Conservation (phyloP, 2,797 vertebrate genomes). For the Enteromius paludinosus region DNA sequence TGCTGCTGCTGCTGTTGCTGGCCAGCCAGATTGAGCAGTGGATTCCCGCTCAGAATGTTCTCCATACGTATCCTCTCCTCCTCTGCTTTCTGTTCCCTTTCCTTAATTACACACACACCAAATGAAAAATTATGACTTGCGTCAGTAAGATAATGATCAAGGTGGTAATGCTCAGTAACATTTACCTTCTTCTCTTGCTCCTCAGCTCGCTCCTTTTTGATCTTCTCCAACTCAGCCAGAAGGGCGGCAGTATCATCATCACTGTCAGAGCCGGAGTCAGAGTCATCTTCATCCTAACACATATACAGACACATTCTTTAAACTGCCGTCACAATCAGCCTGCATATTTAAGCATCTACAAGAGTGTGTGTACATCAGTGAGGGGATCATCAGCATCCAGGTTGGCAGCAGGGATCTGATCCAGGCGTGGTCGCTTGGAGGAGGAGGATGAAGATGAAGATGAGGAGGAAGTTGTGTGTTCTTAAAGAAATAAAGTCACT, state of each 20-base stretch:
- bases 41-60: constrained; percentile 97
- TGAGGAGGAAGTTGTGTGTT: constrained; percentile 89
- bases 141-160: neutral
- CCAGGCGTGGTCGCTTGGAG: constrained; percentile 94
- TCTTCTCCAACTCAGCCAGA: constrained; percentile 96
- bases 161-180: neutral
- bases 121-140: neutral
- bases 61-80: constrained; percentile 98
- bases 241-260: constrained; percentile 97
- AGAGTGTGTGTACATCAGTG: constrained; percentile 84
- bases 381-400: constrained; percentile 96
- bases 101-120: constrained; percentile 73
- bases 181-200: constrained; percentile 95
- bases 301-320: neutral
- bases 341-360: neutral
- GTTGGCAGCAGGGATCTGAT: constrained; percentile 98
- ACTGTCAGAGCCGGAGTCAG: constrained; percentile 89
- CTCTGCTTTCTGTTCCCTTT: constrained; percentile 96
- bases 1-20: constrained; percentile 75
- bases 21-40: constrained; percentile 91
- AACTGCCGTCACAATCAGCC: neutral
- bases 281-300: constrained; percentile 86
- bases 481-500: constrained; percentile 66
- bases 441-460: constrained; percentile 89
- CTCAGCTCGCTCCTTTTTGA: constrained; percentile 96